Base-by-base conservation (phyloP, 2,797 vertebrate species). In the Scyliorhinus canicula region DNA sequence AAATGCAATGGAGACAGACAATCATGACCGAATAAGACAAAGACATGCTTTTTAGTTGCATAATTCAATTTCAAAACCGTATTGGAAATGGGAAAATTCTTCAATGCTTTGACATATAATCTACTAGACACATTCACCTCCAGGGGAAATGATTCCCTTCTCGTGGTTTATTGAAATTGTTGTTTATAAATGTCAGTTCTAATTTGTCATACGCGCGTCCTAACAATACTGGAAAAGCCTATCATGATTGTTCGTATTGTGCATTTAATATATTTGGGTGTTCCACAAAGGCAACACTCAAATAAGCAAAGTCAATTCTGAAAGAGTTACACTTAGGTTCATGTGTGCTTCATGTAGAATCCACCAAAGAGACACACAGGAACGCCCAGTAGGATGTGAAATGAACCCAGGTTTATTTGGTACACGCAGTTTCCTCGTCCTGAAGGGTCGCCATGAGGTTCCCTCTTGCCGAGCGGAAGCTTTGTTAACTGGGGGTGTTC, bases 41-140 rank as follows among this genome's bases (percentile, higher is more conserved):
- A 74, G 67, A 50, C n/a, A 93, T 28, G 60, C 65, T 67, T 74
- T 74, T 52, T 47, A n/a, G 67, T 52, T 31, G 67, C 47, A 94
- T 94, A 74, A 94, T 55, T 94, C 93, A 94, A 69, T 74, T 94
- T 94, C 24, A 69, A 69, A 28, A 19, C 93, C 50, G 28, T 26
- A 24, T 65, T 74, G 67, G 71, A 74, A 94, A 55, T 94, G 93
- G 71, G 67, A 67, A 94, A 69, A 35, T 74, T 55, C 47, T 94
- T 94, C 74, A 94, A 94, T 94, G 67, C 93, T 94, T 94, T 52
- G 67, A 94, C 67, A 52, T 94, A 71, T 94, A 71, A 74, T 71
- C 47, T 74, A 94, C 31, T 6, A 74, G 93, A 74, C 67, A 74
- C 28, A 55, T 94, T 40, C 93, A 94, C 47, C 47, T 55, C 28